phyloP scores from a whole-genome alignment of 2,113 vertebrate species.

The Paracanthobrama guichenoti region DNA sequence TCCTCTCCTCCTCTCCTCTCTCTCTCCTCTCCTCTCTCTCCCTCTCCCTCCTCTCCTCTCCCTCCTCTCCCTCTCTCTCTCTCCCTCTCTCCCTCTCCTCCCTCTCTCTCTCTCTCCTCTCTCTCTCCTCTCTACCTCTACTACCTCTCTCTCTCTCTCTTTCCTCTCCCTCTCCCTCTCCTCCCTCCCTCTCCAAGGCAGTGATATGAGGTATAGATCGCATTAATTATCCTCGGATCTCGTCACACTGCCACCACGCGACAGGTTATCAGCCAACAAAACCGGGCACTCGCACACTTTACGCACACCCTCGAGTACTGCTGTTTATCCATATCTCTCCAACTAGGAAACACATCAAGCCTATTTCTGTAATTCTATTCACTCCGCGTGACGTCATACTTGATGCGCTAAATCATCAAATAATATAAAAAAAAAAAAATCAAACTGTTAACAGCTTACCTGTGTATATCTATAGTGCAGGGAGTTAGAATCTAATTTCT shows the following conservation, averaged over 20 bases:
- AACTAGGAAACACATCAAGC: constrained; percentile 5
- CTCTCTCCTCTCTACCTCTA: no score
- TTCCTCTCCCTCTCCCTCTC: constrained; percentile 1
- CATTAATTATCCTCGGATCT: constrained; percentile 55
- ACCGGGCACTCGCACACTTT: constrained; percentile 43
- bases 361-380: background rate
- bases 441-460: background rate
- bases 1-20: no score
- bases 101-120: constrained; percentile 29
- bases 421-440: background rate
- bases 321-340: constrained; percentile 9
- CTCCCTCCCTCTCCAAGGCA: background rate
- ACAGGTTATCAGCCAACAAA: constrained; percentile 55
- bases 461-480: background rate
- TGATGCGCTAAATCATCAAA: background rate
- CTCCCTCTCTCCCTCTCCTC: no score
- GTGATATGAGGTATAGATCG: constrained; percentile 35
- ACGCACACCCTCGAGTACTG: constrained; percentile 13
- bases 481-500: background rate
- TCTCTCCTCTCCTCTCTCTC: no score
- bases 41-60: no score
- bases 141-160: background rate
- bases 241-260: constrained; percentile 60
- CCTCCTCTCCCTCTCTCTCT: no score
- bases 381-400: background rate